Conservation (phyloP, 2,888 invertebrate genomes). For the Trichopoda pennipes region DNA sequence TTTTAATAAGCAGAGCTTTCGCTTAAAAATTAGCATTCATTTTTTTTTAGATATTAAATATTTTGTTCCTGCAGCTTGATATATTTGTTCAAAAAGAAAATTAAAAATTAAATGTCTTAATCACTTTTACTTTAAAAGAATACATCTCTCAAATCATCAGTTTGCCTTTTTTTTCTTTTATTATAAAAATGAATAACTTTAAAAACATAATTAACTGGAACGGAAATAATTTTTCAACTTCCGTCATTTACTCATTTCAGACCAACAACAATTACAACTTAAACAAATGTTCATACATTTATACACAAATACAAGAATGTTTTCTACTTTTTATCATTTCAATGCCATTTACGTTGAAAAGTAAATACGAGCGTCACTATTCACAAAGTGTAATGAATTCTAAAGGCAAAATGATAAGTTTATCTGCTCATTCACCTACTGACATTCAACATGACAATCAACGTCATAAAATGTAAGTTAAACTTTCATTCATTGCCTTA, state of each 20-base stretch:
- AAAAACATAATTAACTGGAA: slow-evolving; percentile 65
- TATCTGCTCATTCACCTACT: slow-evolving; percentile 64
- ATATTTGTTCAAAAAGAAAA: not conserved
- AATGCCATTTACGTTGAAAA: slow-evolving; percentile 31
- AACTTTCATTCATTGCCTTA: slow-evolving; percentile 36
- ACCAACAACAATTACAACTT: slow-evolving; percentile 13
- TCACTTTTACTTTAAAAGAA: slow-evolving; percentile 32
- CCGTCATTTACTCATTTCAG: slow-evolving; percentile 46
- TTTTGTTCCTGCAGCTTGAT: slow-evolving; percentile 11
- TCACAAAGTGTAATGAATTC: slow-evolving; percentile 37
- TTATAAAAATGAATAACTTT: slow-evolving; percentile 43
- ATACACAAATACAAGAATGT: not conserved
- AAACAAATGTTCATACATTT: not conserved
- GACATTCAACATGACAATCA: slow-evolving; percentile 66
- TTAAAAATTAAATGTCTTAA: slow-evolving; percentile 22
- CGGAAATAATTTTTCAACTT: slow-evolving; percentile 67
- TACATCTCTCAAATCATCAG: slow-evolving; percentile 15
- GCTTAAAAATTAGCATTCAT: too few relatives aligned
- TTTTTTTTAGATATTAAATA: not conserved
- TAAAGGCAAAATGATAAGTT: slow-evolving; percentile 53
- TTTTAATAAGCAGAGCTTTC: too few relatives aligned
- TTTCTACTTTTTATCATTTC: slow-evolving; percentile 20
- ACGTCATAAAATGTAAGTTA: slow-evolving; percentile 64
- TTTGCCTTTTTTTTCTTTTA: slow-evolving; percentile 9
- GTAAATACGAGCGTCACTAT: not conserved